Conservation (phyloP, 2,888 invertebrate species). For the Cremastinae sp. region DNA sequence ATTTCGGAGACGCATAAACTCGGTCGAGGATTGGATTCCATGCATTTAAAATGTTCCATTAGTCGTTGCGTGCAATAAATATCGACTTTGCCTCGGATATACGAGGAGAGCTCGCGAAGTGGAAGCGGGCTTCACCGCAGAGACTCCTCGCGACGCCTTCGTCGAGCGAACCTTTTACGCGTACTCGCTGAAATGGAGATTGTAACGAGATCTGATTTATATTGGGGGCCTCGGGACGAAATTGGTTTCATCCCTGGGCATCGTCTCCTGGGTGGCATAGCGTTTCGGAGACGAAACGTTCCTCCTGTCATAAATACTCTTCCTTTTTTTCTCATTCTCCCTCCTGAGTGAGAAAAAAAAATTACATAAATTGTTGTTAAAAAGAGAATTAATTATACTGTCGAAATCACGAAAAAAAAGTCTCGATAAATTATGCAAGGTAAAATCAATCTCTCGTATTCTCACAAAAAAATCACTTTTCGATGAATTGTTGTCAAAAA, state of each 20-base stretch:
- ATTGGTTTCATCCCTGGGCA: conserved; percentile 76
- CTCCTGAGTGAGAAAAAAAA: conserved; percentile 19
- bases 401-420: neutral
- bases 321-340: conserved; percentile 27
- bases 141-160: conserved; percentile 19
- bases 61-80: conserved; percentile 77
- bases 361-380: neutral
- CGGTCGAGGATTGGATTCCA: conserved; percentile 70
- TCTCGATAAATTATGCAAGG: too few relatives aligned
- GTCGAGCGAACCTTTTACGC: conserved; percentile 16
- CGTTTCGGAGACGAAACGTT: conserved; percentile 59
- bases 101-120: neutral
- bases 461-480: too few relatives aligned
- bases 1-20: conserved; percentile 35
- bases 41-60: conserved; percentile 79
- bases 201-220: conserved; percentile 79
- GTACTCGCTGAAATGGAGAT: conserved; percentile 65
- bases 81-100: conserved; percentile 61
- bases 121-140: conserved; percentile 18
- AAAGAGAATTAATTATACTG: neutral
- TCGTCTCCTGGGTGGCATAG: conserved; percentile 73
- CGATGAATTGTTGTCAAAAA: too few relatives aligned
- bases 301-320: conserved; percentile 69
- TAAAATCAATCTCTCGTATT: too few relatives aligned
- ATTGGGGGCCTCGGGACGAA: conserved; percentile 71